Percentiles rank a stretch among this genome's conserved stretches.
phyloP scores from a whole-genome alignment of 2,888 invertebrate genomes.

The Teinopalpus imperialis region DNA sequence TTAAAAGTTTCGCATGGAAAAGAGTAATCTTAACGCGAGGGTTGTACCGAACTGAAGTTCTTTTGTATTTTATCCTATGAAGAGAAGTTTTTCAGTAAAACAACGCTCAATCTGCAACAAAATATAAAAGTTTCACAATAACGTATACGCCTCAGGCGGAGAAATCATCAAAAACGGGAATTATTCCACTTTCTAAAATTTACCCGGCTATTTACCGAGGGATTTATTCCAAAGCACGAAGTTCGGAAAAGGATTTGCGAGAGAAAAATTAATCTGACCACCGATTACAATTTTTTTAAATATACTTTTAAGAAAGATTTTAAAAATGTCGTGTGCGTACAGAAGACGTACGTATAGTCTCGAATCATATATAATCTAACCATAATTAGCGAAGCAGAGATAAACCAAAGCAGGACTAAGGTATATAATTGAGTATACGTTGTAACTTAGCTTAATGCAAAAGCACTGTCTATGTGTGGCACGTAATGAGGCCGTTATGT shows the following conservation, averaged over 20 bases:
- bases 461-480: conserved; percentile 67
- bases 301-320: too few relatives aligned
- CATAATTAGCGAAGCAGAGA: conserved; percentile 8
- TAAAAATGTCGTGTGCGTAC: too few relatives aligned
- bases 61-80: conserved; percentile 75
- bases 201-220: conserved; percentile 49
- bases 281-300: not conserved
- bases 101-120: conserved; percentile 74
- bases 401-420: not conserved
- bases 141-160: conserved; percentile 72
- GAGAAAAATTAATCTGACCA: conserved; percentile 24
- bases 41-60: conserved; percentile 68
- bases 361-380: not conserved
- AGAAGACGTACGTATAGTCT: not conserved
- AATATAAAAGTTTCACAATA: conserved; percentile 80
- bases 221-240: conserved; percentile 45
- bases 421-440: conserved; percentile 24
- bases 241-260: conserved; percentile 41
- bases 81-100: conserved; percentile 76
- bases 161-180: conserved; percentile 63
- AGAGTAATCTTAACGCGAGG: conserved; percentile 71
- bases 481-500: conserved; percentile 68
- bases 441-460: conserved; percentile 72
- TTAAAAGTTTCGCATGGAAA: conserved; percentile 74
- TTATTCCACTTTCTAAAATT: conserved; percentile 62